Base-by-base conservation (phyloP, 1,140 invertebrate species). In the Papilio xuthus region DNA sequence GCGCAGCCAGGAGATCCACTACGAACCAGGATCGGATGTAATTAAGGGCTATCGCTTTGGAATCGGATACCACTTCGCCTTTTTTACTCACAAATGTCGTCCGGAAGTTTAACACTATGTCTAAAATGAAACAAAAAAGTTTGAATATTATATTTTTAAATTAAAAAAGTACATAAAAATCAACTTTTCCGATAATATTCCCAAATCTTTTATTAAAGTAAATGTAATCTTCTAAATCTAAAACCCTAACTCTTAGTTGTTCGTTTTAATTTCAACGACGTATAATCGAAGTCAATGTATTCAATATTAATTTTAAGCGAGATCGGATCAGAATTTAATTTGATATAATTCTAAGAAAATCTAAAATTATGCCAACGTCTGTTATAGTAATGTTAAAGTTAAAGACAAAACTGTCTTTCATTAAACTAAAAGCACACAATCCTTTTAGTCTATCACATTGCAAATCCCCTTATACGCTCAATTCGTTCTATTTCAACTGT, bases 71-170 rank as follows among this genome's bases (percentile, higher is more conserved):
- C 10, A 99, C 98, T 95, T 99, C 99, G 78, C 99, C 99, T 94
- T 99, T 99, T 88, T 97, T 97, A 94, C 98, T 99, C 70, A 99
- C 99, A 93, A 98, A 99, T 26, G 99, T 99, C 77, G 99, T 99
- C 77, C 99, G 96, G 94, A 99, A 99, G 95, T 99, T 99, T 80
- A 99, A 96, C 82, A 99, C 94, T 92, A 99, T 99, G 96, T 99
- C 99, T 97, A 96, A 80, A 89, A 89, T 42, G 2, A 37, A 20
- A 83, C 56, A 71, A 80, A 82, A 67, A 67, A 63, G 7, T 26
- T 13, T 13, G 9, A 32, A 37, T 0, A 1, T 37, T 37, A 37
- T 37, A 37, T 6, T 37, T 37, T 37, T 7, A 37, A 37, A 1
- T 0, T 37, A 4, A 37, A 37, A 37, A 37, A 37, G 7, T 37